Evolutionary conservation across 2,888 invertebrate genomes (phyloP).

Genomic region (Tetanocera ferruginea): DNA sequence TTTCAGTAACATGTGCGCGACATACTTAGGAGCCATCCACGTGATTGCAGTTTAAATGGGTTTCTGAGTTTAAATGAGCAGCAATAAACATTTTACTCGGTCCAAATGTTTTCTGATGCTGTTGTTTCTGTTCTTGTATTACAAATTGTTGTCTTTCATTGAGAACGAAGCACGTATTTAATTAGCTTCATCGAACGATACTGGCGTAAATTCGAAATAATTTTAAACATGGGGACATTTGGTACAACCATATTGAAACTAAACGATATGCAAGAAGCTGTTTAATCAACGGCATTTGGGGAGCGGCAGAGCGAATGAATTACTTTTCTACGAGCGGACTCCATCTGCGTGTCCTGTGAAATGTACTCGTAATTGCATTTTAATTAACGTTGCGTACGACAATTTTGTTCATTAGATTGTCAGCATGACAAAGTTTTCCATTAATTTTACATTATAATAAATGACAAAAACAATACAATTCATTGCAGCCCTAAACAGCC

Average conservation of each 20-base stretch:
- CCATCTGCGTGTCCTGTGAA: too few relatives aligned
- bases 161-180: neutral
- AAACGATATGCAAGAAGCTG: neutral
- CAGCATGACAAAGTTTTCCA: slow-evolving; percentile 9
- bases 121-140: too few relatives aligned
- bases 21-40: too few relatives aligned
- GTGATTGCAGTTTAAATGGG: too few relatives aligned
- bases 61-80: too few relatives aligned
- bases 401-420: slow-evolving; percentile 1
- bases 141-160: too few relatives aligned
- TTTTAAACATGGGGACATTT: neutral
- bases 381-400: neutral
- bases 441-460: slow-evolving; percentile 16
- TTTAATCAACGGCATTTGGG: neutral
- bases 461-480: neutral
- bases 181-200: neutral
- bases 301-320: too few relatives aligned
- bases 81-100: too few relatives aligned
- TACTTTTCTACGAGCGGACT: too few relatives aligned
- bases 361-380: neutral
- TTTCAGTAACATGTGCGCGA: too few relatives aligned
- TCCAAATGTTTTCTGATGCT: too few relatives aligned
- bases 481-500: neutral
- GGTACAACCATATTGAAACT: neutral
- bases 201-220: neutral